Conservation (phyloP, 2,797 vertebrate genomes). For the Pipistrellus kuhlii region DNA sequence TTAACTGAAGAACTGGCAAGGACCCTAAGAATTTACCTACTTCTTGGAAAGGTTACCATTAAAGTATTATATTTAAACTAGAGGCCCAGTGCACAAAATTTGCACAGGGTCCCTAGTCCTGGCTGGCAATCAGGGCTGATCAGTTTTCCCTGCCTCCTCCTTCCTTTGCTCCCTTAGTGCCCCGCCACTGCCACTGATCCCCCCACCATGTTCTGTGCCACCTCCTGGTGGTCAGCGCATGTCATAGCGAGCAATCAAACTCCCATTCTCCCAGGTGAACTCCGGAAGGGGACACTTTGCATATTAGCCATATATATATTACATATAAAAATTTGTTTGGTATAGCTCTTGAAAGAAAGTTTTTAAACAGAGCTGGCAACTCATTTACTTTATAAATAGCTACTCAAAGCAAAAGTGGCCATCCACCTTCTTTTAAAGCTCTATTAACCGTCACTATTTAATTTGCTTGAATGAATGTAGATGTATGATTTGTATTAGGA, state of each 20-base stretch:
- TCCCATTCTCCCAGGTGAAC: no score
- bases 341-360: constrained; percentile 14
- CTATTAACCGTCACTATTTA: not conserved
- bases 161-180: no score
- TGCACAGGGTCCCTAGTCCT: no score
- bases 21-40: constrained; percentile 14
- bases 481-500: constrained; percentile 31
- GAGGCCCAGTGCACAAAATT: no score
- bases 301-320: not conserved
- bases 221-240: no score
- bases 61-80: constrained; percentile 17
- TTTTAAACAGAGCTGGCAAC: constrained; percentile 18
- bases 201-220: no score
- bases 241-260: no score
- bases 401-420: constrained; percentile 25
- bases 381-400: constrained; percentile 42
- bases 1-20: constrained; percentile 32
- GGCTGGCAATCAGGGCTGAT: no score
- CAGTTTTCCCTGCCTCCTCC: no score
- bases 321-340: constrained; percentile 14
- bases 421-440: constrained; percentile 36
- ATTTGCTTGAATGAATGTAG: constrained; percentile 11
- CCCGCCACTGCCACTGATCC: no score
- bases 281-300: no score
- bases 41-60: constrained; percentile 32